phyloP scores from a whole-genome alignment of 2,888 invertebrate genomes.

The Micropterix aruncella region DNA sequence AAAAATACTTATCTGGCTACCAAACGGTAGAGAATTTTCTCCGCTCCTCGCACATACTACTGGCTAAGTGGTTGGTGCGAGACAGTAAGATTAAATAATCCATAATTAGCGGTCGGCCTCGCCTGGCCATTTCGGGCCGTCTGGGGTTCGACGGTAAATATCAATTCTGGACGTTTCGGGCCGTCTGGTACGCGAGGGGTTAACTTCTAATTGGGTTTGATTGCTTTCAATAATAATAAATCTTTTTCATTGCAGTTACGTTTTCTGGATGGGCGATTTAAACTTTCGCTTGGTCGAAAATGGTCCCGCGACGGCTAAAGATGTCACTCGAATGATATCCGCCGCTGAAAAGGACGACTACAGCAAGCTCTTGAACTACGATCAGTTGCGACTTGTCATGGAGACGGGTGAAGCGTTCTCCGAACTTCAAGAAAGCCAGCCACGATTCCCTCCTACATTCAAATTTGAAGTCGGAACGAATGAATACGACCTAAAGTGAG shows the following conservation, averaged over 20 bases:
- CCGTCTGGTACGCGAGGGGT: no score
- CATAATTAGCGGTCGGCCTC: no score
- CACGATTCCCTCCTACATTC: slow-evolving; percentile 77
- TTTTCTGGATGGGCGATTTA: slow-evolving; percentile 85
- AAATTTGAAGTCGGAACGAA: slow-evolving; percentile 66
- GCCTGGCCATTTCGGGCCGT: no score
- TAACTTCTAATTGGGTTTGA: background rate
- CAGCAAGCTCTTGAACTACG: slow-evolving; percentile 50
- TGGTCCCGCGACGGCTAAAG: slow-evolving; percentile 42
- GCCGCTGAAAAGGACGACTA: slow-evolving; percentile 53
- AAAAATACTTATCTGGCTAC: no score
- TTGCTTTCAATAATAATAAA: background rate
- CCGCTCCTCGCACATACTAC: no score
- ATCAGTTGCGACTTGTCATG: slow-evolving; percentile 63
- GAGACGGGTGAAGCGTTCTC: slow-evolving; percentile 68
- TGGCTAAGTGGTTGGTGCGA: no score
- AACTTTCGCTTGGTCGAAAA: slow-evolving; percentile 71
- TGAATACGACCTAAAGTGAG: slow-evolving; percentile 68
- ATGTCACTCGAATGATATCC: slow-evolving; percentile 50
- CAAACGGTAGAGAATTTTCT: no score
- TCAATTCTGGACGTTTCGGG: no score
- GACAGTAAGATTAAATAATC: no score
- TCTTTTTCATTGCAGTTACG: slow-evolving; percentile 58
- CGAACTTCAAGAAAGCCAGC: slow-evolving; percentile 57
- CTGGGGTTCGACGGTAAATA: no score